Evolutionary conservation across 2,888 invertebrate species (phyloP).

Genomic region (Catonia carolina): DNA sequence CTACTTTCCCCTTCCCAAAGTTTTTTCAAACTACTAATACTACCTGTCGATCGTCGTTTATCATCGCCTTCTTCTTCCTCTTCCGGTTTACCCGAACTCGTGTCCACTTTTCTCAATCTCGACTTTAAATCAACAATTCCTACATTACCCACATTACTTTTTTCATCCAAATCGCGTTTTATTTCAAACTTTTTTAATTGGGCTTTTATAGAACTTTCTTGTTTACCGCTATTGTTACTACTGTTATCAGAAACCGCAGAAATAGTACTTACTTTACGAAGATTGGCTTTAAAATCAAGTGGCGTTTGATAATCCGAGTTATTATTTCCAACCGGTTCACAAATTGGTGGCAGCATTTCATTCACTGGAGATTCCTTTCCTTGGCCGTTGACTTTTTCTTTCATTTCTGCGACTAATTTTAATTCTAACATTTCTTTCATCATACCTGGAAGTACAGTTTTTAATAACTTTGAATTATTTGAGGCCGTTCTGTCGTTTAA

Average conservation of each 20-base stretch:
- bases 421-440: constrained; percentile 79
- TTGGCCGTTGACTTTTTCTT: constrained; percentile 67
- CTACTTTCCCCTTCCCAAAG: constrained; percentile 74
- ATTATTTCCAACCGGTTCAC: constrained; percentile 13
- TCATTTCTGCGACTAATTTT: constrained; percentile 75
- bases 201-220: constrained; percentile 28
- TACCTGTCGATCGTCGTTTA: constrained; percentile 84
- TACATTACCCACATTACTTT: constrained; percentile 44
- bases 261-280: constrained; percentile 43
- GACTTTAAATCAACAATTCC: constrained; percentile 77
- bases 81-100: constrained; percentile 38
- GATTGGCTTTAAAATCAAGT: constrained; percentile 47
- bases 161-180: constrained; percentile 47
- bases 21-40: constrained; percentile 86
- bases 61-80: constrained; percentile 62
- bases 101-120: constrained; percentile 71
- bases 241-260: constrained; percentile 2
- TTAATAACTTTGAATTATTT: constrained; percentile 38
- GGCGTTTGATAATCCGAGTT: constrained; percentile 28
- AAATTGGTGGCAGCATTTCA: constrained; percentile 9
- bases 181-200: constrained; percentile 66
- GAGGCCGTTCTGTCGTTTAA: constrained; percentile 26
- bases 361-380: constrained; percentile 48
- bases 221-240: constrained; percentile 18
- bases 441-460: constrained; percentile 47